Conservation (phyloP, 2,113 vertebrate genomes). For the Aldabrachelys gigantea region DNA sequence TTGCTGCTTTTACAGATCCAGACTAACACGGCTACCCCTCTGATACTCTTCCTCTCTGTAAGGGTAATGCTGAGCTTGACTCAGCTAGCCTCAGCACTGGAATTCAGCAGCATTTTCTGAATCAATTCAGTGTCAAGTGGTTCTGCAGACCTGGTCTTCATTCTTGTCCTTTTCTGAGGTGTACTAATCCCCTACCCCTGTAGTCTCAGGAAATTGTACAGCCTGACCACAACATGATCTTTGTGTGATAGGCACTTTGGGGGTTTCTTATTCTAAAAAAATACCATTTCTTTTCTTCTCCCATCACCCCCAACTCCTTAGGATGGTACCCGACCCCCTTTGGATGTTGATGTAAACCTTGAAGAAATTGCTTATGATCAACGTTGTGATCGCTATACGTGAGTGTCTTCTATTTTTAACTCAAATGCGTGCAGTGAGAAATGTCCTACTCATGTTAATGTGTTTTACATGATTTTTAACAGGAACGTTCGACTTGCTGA, state of each 20-base stretch:
- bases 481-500: not conserved
- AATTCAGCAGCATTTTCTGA: not conserved
- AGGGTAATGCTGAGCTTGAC: not conserved
- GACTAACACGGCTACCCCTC: no score
- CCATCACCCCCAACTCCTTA: conserved; percentile 47
- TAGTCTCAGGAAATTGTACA: not conserved
- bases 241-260: not conserved
- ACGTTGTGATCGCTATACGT: conserved; percentile 91
- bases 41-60: not conserved
- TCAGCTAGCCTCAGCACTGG: not conserved
- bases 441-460: not conserved
- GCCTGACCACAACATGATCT: not conserved
- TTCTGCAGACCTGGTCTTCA: not conserved
- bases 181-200: not conserved
- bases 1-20: no score
- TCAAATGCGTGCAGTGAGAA: not conserved
- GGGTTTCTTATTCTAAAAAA: not conserved
- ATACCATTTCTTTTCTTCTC: not conserved
- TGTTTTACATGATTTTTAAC: not conserved
- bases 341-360: conserved; percentile 86
- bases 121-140: not conserved
- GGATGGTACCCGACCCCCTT: conserved; percentile 87
- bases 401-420: conserved; percentile 68
- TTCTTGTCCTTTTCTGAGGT: not conserved
- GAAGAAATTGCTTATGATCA: conserved; percentile 85